These are phyloP conservation scores for Frankliniella intonsa DNA, from an alignment of 2,888 invertebrate species.

Conservation along the genomic window DNA sequence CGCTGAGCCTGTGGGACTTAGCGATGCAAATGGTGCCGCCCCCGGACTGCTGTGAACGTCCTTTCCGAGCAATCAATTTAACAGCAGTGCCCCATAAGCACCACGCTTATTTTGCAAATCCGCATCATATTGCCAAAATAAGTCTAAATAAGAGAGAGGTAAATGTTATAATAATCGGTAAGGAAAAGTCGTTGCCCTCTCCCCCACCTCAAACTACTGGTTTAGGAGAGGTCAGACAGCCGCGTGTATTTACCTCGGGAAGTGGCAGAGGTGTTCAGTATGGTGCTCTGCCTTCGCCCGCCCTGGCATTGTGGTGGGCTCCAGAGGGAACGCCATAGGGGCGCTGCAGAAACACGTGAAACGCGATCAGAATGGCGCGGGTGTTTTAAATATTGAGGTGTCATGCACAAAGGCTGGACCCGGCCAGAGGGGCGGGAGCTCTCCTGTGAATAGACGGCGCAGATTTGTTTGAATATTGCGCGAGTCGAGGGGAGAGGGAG, in stretches of 20 bases:
- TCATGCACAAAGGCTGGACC: neutral
- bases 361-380: conserved; percentile 21
- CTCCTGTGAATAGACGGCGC: neutral
- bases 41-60: neutral
- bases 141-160: no score
- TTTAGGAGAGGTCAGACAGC: no score
- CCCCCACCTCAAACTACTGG: no score
- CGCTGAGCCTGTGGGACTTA: neutral
- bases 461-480: neutral
- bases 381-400: conserved; percentile 14
- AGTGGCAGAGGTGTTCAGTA: no score
- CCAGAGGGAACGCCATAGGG: neutral
- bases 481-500: neutral
- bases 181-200: no score
- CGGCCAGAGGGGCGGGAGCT: no score
- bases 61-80: conserved; percentile 13
- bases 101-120: no score
- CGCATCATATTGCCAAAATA: no score
- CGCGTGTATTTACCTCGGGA: no score
- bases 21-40: neutral
- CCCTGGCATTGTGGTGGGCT: neutral
- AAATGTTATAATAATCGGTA: no score
- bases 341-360: neutral
- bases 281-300: no score
- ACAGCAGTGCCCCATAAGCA: no score